Conservation (phyloP, 2,113 vertebrate genomes). For the Heterochromis multidens region DNA sequence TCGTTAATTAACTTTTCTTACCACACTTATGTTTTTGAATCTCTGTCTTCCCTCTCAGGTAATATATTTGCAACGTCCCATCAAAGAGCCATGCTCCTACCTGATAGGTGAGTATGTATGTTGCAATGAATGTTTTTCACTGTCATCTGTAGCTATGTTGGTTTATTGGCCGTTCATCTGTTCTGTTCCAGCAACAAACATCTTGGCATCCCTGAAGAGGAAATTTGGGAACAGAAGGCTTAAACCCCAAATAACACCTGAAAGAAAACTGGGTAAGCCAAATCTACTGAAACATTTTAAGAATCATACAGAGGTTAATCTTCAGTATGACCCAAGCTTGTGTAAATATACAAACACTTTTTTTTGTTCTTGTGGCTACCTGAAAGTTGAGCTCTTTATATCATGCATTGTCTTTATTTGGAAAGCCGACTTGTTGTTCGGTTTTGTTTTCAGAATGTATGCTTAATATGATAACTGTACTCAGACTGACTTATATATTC, state of each 20-base stretch:
- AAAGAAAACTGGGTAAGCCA: conserved; percentile 41
- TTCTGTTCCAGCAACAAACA: not conserved
- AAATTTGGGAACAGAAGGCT: not conserved
- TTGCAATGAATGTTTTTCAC: not conserved
- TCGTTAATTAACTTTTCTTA: not conserved
- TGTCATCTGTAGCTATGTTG: not conserved
- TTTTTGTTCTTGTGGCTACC: not conserved
- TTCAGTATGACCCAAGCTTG: not conserved
- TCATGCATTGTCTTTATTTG: not conserved
- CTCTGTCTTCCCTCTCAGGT: not conserved
- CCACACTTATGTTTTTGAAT: not conserved
- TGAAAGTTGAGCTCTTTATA: not conserved
- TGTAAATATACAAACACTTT: not conserved
- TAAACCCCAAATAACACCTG: not conserved
- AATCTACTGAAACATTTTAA: not conserved
- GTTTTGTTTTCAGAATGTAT: not conserved
- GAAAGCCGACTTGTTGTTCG: not conserved
- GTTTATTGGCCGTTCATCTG: not conserved
- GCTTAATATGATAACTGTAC: not conserved
- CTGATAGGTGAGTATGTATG: not conserved
- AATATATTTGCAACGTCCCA: not conserved
- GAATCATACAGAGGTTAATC: not conserved
- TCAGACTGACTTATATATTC: not conserved
- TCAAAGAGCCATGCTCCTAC: conserved; percentile 2
- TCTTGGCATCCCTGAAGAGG: not conserved